Percentiles rank a stretch among this genome's conserved stretches.
These are phyloP conservation scores for Acleris holmiana DNA, from an alignment of 2,888 invertebrate genomes.

Conservation along the genomic window DNA sequence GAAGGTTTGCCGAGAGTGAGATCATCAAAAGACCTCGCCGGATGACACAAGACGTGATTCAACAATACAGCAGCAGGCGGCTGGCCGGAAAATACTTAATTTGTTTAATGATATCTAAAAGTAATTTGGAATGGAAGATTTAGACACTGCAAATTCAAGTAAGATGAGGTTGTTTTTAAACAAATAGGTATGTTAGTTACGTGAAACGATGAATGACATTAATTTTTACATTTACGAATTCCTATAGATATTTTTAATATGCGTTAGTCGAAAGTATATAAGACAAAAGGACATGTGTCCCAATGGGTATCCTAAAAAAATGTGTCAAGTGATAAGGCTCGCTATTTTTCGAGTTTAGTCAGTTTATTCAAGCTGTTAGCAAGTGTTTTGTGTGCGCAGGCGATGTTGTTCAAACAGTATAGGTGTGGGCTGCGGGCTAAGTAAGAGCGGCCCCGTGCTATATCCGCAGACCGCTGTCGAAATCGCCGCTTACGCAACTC, in stretches of 20 bases:
- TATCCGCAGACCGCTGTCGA: slow-evolving; percentile 73
- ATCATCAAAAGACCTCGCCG: slow-evolving; percentile 67
- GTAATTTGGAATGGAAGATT: too few relatives aligned
- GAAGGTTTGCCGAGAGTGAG: slow-evolving; percentile 66
- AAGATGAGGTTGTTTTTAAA: too few relatives aligned
- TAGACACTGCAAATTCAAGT: too few relatives aligned
- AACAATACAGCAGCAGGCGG: slow-evolving; percentile 51
- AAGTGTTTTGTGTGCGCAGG: slow-evolving; percentile 56
- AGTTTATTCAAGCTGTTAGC: slow-evolving; percentile 72
- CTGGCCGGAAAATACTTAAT: slow-evolving; percentile 43
- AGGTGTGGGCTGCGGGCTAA: slow-evolving; percentile 72
- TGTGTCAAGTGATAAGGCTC: slow-evolving; percentile 59
- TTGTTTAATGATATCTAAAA: slow-evolving; percentile 33
- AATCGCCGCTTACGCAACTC: slow-evolving; percentile 73
- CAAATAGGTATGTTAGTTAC: too few relatives aligned
- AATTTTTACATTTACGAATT: too few relatives aligned
- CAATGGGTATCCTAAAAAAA: slow-evolving; percentile 31
- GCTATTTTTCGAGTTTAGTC: slow-evolving; percentile 55
- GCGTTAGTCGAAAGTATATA: neutral
- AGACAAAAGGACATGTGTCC: slow-evolving; percentile 3
- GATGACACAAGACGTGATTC: slow-evolving; percentile 71
- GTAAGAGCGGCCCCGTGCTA: slow-evolving; percentile 80
- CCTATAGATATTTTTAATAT: too few relatives aligned
- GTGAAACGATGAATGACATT: too few relatives aligned
- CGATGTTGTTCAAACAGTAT: slow-evolving; percentile 70